Conservation (phyloP, 2,113 vertebrate genomes). For the Carassius auratus region DNA sequence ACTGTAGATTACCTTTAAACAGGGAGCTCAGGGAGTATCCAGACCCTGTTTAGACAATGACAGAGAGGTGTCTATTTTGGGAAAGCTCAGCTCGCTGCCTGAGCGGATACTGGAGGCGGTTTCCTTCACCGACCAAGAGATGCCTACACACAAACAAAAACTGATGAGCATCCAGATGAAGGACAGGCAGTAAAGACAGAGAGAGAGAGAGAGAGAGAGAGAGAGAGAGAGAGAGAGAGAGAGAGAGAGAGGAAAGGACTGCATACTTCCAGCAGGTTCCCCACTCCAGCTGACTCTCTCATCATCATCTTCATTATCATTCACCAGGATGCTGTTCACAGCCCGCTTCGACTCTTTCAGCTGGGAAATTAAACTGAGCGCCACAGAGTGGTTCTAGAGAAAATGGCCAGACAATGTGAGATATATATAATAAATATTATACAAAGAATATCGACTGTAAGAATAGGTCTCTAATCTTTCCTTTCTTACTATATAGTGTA, state of each 20-base stretch:
- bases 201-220: no score
- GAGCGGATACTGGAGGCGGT: slow-evolving; percentile 78
- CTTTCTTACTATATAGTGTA: background rate
- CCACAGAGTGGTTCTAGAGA: background rate
- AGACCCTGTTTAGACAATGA: slow-evolving; percentile 81
- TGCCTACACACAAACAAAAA: slow-evolving; percentile 75
- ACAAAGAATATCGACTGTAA: background rate
- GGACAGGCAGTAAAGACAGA: background rate
- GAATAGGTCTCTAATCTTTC: background rate
- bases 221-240: no score
- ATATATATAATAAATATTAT: background rate
- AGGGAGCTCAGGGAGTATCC: slow-evolving; percentile 88
- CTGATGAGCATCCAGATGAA: background rate
- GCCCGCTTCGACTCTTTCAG: slow-evolving; percentile 90
- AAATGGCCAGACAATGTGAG: no score
- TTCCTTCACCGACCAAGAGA: slow-evolving; percentile 94
- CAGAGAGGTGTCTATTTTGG: slow-evolving; percentile 74
- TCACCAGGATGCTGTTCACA: slow-evolving; percentile 86
- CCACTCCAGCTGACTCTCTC: slow-evolving; percentile 95
- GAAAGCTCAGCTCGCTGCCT: slow-evolving; percentile 71
- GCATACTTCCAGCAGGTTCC: slow-evolving; percentile 94
- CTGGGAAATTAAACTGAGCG: slow-evolving; percentile 64
- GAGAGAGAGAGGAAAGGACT: background rate
- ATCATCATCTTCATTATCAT: slow-evolving; percentile 84
- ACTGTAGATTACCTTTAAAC: slow-evolving; percentile 84